A percentile compares a stretch with the other conserved stretches of the same genome.
Evolutionary conservation across 2,113 vertebrate genomes (phyloP).

Genomic region (Scopus umbretta): DNA sequence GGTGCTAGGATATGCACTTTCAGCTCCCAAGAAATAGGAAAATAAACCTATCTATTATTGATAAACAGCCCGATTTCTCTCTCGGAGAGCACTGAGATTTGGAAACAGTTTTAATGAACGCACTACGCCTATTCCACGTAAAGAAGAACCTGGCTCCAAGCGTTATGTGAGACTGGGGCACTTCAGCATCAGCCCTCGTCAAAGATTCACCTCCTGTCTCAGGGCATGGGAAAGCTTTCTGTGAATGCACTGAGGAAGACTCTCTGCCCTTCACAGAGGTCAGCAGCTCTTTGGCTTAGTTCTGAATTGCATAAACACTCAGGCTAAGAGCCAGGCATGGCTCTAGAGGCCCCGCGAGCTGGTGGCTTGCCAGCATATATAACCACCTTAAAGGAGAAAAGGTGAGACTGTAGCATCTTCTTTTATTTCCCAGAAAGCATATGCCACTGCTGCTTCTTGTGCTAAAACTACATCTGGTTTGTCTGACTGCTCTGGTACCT

Average conservation of each 20-base stretch:
- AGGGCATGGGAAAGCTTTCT: background rate
- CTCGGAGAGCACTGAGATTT: background rate
- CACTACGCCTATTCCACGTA: accelerated
- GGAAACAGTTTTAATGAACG: background rate
- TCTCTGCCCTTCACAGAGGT: constrained; percentile 32
- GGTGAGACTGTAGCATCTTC: background rate
- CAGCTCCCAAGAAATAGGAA: background rate
- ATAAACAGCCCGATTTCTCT: background rate
- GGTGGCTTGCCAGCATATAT: background rate
- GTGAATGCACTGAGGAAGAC: background rate
- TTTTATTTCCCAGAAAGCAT: background rate
- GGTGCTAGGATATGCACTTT: background rate
- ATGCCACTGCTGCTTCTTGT: background rate
- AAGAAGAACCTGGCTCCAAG: background rate
- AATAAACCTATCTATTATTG: background rate
- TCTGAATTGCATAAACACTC: background rate
- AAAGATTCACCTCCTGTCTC: background rate
- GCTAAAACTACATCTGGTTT: background rate
- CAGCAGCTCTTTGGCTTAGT: background rate
- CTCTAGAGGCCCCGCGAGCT: background rate
- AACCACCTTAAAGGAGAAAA: background rate
- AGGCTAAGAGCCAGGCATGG: background rate
- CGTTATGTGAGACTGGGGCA: background rate
- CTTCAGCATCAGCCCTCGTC: background rate
- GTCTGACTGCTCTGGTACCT: background rate